A percentile compares a stretch with the other conserved stretches of the same genome.
Conservation (phyloP, 2,113 vertebrate species). For the Phylloscopus whistleri region DNA sequence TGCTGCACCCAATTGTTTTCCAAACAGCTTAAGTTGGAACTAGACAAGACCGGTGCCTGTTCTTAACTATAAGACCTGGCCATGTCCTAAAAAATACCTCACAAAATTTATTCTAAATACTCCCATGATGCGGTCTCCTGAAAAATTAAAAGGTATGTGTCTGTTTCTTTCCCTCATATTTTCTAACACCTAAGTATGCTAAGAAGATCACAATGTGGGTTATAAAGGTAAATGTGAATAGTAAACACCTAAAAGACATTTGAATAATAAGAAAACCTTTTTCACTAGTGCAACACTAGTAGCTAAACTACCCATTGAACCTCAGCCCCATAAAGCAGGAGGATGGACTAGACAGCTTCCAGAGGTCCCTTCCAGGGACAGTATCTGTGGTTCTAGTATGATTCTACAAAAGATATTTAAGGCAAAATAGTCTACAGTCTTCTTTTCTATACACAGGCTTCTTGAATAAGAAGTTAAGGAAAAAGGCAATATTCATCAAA, state of each 20-base stretch:
- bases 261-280: not conserved
- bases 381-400: not conserved
- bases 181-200: not conserved
- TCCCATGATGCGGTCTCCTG: accelerated
- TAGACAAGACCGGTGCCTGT: not conserved
- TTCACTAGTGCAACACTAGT: not conserved
- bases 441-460: not conserved
- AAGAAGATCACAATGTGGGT: not conserved
- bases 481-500: not conserved
- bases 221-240: not conserved
- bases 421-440: not conserved
- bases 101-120: not conserved
- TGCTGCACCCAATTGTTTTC: not conserved
- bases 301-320: not conserved
- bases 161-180: not conserved
- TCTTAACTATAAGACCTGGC: not conserved
- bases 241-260: not conserved
- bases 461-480: not conserved
- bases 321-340: not conserved
- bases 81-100: not conserved
- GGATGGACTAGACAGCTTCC: not conserved
- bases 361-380: not conserved
- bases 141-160: not conserved
- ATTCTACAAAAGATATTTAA: not conserved
- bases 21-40: not conserved